phyloP scores from a whole-genome alignment of 2,113 vertebrate species.

The Lepidothrix coronata region DNA sequence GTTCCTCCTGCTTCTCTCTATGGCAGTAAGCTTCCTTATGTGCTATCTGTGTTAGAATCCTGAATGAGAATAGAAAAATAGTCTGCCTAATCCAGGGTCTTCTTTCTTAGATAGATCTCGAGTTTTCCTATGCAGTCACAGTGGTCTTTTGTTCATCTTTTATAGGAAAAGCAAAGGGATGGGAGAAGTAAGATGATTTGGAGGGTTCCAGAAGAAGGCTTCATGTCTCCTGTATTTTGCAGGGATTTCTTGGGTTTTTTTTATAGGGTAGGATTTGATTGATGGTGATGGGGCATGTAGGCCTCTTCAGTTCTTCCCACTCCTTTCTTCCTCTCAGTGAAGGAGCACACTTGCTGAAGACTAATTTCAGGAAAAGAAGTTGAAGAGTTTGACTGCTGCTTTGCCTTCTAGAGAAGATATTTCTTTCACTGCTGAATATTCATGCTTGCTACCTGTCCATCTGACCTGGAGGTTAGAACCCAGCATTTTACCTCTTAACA shows the following conservation, averaged over 20 bases:
- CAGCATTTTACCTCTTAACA: background rate
- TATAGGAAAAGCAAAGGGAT: background rate
- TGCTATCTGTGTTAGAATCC: background rate
- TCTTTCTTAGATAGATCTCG: background rate
- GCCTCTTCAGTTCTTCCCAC: background rate
- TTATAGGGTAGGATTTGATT: background rate
- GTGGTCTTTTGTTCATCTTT: background rate
- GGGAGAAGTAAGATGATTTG: background rate
- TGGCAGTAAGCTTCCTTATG: background rate
- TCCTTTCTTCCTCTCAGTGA: background rate
- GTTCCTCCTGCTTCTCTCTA: background rate
- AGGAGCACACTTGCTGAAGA: background rate
- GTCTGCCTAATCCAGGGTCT: background rate
- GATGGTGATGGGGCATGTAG: background rate
- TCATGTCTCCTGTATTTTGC: background rate
- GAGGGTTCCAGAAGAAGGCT: background rate
- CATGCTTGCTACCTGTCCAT: background rate
- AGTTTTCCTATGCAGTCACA: background rate
- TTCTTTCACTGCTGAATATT: background rate
- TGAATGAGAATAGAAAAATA: background rate
- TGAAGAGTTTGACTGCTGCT: background rate
- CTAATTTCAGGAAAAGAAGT: background rate
- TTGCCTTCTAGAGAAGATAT: background rate
- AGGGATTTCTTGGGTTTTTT: background rate
- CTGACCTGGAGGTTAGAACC: background rate